phyloP scores from a whole-genome alignment of 1,140 invertebrate genomes.

The Drosophila willistoni region DNA sequence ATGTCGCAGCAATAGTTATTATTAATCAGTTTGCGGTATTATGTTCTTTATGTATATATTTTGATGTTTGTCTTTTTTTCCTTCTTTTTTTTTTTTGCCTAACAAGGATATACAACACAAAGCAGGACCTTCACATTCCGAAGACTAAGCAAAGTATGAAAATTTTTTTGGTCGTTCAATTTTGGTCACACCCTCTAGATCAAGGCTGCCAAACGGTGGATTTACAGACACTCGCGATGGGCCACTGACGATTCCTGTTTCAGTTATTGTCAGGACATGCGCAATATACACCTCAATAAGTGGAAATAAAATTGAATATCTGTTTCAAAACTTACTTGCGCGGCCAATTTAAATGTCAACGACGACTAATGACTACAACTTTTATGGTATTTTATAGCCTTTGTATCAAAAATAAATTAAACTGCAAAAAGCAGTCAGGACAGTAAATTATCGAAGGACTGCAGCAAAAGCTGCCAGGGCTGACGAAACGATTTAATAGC shows the following conservation, averaged over 20 bases:
- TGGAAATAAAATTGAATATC: too few relatives aligned
- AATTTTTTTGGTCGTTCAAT: conserved; percentile 79
- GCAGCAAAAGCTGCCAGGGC: neutral
- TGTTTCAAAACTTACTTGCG: too few relatives aligned
- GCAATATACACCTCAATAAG: too few relatives aligned
- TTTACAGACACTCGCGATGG: too few relatives aligned
- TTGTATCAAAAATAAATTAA: too few relatives aligned
- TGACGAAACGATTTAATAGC: neutral
- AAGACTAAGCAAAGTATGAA: conserved; percentile 83
- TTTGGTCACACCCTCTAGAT: conserved; percentile 81
- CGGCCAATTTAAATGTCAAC: too few relatives aligned
- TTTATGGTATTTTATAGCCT: too few relatives aligned
- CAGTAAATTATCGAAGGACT: too few relatives aligned
- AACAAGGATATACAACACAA: conserved; percentile 56
- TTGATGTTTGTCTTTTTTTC: conserved; percentile 13
- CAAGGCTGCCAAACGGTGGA: conserved; percentile 43
- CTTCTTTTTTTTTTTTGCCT: conserved; percentile 33
- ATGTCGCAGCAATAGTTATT: neutral
- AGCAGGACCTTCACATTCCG: conserved; percentile 79
- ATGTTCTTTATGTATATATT: conserved; percentile 7
- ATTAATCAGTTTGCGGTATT: neutral
- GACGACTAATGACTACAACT: too few relatives aligned
- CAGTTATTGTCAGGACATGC: too few relatives aligned
- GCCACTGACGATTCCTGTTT: too few relatives aligned
- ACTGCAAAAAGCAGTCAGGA: too few relatives aligned